These are phyloP conservation scores for Stigmatopora nigra DNA, from an alignment of 2,113 vertebrate genomes.

Conservation along the genomic window DNA sequence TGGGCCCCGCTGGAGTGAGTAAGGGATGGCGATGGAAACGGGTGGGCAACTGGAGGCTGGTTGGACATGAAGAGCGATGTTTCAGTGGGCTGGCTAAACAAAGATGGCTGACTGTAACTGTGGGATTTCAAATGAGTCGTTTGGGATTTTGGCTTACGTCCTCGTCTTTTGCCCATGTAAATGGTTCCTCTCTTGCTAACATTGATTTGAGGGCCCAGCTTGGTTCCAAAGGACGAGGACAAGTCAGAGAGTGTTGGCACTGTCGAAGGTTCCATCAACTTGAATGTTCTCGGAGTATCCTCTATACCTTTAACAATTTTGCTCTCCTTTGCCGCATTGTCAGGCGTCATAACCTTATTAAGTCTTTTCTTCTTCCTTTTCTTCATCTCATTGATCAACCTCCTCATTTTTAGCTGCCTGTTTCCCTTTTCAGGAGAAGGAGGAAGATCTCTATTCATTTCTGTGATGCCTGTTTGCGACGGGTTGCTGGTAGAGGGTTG, in stretches of 20 bases:
- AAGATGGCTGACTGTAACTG: conserved; percentile 52
- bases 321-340: conserved; percentile 38
- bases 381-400: conserved; percentile 92
- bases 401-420: conserved; percentile 84
- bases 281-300: conserved; percentile 37
- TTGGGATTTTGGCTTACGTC: conserved; percentile 86
- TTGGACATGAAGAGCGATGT: conserved; percentile 63
- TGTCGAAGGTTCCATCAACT: conserved; percentile 75
- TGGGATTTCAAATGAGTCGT: conserved; percentile 24
- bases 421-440: conserved; percentile 71
- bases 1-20: conserved; percentile 87
- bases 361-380: conserved; percentile 91
- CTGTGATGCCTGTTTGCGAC: conserved; percentile 48
- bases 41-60: conserved; percentile 67
- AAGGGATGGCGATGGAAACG: conserved; percentile 79
- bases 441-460: conserved; percentile 66
- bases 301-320: conserved; percentile 22
- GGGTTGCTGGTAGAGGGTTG: conserved; percentile 56
- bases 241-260: conserved; percentile 82
- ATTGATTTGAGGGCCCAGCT: conserved; percentile 92
- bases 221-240: conserved; percentile 86
- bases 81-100: conserved; percentile 66
- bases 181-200: conserved; percentile 98
- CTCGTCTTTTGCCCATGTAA: conserved; percentile 96
- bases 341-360: conserved; percentile 78